Conservation (phyloP, 2,113 vertebrate species). For the Labeo catla region DNA sequence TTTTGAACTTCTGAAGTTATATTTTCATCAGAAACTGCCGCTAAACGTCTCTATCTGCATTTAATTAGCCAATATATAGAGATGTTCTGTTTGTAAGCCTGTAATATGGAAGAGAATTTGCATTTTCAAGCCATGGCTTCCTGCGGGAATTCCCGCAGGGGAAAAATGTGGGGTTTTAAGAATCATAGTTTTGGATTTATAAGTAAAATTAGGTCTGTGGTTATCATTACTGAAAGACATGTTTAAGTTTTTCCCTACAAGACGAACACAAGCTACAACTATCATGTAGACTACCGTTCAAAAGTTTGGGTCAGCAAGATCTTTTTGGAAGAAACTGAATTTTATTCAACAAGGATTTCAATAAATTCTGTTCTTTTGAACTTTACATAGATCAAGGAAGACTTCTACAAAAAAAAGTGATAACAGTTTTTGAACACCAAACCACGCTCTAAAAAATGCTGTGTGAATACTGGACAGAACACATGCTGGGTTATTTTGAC, state of each 20-base stretch:
- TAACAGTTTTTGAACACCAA: background rate
- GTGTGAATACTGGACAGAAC: no score
- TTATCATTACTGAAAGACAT: background rate
- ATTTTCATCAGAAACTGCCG: background rate
- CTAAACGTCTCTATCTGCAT: constrained; percentile 7
- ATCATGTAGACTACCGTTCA: background rate
- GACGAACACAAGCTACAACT: background rate
- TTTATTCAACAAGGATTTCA: background rate
- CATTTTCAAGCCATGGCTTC: background rate
- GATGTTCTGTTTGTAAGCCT: background rate
- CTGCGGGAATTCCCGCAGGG: background rate
- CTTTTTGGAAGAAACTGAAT: background rate
- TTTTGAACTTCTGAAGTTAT: constrained; percentile 12
- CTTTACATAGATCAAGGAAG: background rate
- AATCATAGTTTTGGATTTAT: background rate
- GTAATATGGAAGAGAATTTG: background rate
- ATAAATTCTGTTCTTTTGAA: background rate
- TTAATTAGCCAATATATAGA: constrained; percentile 22
- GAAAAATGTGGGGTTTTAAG: background rate
- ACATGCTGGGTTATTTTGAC: no score
- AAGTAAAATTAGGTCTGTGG: background rate
- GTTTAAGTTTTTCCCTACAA: background rate
- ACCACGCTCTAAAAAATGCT: background rate
- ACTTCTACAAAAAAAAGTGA: background rate
- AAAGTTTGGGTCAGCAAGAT: background rate